Percentiles rank a stretch among this genome's conserved stretches.
phyloP scores from a whole-genome alignment of 2,797 vertebrate species.

The Nannoperca australis region DNA sequence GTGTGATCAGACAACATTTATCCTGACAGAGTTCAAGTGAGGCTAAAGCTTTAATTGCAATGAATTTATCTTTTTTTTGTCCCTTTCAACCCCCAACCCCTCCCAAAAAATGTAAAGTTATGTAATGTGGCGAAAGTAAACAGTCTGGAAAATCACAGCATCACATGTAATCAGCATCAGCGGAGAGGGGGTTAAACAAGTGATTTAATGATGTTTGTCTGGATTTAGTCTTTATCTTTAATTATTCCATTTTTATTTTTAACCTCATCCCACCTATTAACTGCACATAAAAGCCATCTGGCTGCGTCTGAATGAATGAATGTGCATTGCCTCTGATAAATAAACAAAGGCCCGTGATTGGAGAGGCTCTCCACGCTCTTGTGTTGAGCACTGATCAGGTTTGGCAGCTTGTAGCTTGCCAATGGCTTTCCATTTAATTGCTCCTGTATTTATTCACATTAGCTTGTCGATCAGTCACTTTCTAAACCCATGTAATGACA shows the following conservation, averaged over 20 bases:
- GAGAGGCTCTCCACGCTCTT: background rate
- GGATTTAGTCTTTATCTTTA: background rate
- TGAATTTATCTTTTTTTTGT: constrained; percentile 18
- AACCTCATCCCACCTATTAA: background rate
- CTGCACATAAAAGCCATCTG: background rate
- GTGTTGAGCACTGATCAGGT: background rate
- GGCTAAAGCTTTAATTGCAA: background rate
- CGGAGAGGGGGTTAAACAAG: background rate
- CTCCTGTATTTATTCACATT: background rate
- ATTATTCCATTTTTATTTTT: background rate
- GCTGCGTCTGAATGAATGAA: background rate
- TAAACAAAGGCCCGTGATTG: background rate
- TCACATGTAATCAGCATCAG: constrained; percentile 18
- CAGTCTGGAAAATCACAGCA: constrained; percentile 43
- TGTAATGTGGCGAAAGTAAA: constrained; percentile 44
- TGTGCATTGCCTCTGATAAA: background rate
- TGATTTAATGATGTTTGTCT: background rate
- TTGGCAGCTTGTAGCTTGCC: background rate
- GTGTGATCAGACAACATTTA: constrained; percentile 11
- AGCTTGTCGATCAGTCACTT: background rate
- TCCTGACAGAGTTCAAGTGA: constrained; percentile 5
- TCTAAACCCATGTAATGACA: background rate
- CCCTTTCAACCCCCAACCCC: too few species aligned
- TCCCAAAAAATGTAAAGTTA: constrained; percentile 25
- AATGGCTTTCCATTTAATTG: background rate